Percentiles rank a stretch among this genome's conserved stretches.
Conservation (phyloP, 2,888 invertebrate genomes). For the Nymphalis c-album region DNA sequence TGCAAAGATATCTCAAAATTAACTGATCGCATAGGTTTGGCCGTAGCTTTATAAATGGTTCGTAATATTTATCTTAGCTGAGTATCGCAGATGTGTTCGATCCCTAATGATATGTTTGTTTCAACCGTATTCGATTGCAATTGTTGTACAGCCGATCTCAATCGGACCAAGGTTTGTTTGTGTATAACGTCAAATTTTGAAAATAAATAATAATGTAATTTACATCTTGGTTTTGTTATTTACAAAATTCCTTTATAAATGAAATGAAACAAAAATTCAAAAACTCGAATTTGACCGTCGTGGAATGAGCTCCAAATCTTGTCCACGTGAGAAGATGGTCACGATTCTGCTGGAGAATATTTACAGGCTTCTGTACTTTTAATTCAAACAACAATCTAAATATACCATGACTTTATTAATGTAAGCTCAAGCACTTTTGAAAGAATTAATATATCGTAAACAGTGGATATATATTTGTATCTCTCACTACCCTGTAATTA, state of each 20-base stretch:
- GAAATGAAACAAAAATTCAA: not conserved
- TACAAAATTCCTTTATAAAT: not conserved
- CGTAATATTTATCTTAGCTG: not conserved
- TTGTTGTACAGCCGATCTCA: constrained; percentile 67
- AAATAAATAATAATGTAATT: constrained; percentile 74
- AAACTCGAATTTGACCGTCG: too few species aligned
- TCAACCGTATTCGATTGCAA: constrained; percentile 41
- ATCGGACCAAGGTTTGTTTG: constrained; percentile 75
- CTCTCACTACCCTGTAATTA: too few species aligned
- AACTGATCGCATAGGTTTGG: not conserved
- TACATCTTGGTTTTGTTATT: constrained; percentile 51
- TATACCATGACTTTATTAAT: too few species aligned
- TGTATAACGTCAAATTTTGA: constrained; percentile 70
- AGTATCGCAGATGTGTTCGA: not conserved
- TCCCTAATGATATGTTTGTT: constrained; percentile 20
- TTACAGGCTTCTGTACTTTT: too few species aligned
- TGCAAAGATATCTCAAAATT: not conserved
- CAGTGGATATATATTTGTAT: too few species aligned
- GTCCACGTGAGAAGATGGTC: too few species aligned
- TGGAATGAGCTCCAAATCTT: too few species aligned
- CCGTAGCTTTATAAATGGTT: not conserved
- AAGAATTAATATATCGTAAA: too few species aligned
- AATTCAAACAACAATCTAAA: too few species aligned
- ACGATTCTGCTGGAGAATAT: too few species aligned
- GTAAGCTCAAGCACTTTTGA: too few species aligned